Percentiles rank a stretch among this genome's conserved stretches.
phyloP scores from a whole-genome alignment of 1,140 invertebrate species.

The Cydia pomonella region DNA sequence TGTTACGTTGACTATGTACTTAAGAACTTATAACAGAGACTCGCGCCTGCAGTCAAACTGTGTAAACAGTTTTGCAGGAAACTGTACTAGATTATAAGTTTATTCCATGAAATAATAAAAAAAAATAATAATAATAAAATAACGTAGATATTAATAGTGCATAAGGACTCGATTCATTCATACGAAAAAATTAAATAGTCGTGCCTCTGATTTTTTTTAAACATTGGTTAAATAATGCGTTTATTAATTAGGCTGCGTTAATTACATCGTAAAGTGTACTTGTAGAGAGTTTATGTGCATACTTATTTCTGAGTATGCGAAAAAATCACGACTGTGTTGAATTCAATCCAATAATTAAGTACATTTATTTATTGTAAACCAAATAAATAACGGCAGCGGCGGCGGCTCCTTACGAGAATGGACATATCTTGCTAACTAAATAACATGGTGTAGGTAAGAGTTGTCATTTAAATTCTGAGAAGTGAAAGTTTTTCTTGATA shows the following conservation, averaged over 20 bases:
- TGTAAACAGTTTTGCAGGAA: no score
- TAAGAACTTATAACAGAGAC: no score
- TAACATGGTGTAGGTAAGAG: conserved; percentile 6
- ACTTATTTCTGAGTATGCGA: neutral
- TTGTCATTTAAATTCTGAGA: conserved; percentile 30
- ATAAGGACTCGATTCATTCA: no score
- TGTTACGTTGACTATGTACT: no score
- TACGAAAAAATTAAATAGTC: no score
- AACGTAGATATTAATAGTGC: no score
- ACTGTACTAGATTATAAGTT: no score
- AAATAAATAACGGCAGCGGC: neutral
- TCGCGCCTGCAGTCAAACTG: no score
- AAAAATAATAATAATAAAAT: no score
- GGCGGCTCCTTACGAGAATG: neutral
- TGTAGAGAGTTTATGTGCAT: neutral
- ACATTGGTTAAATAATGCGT: neutral
- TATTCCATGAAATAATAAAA: no score
- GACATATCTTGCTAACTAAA: neutral
- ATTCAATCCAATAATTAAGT: conserved; percentile 5
- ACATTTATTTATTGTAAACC: neutral
- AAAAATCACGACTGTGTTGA: neutral
- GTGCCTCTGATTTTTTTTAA: no score
- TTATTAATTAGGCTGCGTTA: conserved; percentile 19
- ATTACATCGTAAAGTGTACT: conserved; percentile 19
- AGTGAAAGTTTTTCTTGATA: conserved; percentile 30